Evolutionary conservation across 1,140 invertebrate genomes (phyloP).

Genomic region (Calliphora vicina): DNA sequence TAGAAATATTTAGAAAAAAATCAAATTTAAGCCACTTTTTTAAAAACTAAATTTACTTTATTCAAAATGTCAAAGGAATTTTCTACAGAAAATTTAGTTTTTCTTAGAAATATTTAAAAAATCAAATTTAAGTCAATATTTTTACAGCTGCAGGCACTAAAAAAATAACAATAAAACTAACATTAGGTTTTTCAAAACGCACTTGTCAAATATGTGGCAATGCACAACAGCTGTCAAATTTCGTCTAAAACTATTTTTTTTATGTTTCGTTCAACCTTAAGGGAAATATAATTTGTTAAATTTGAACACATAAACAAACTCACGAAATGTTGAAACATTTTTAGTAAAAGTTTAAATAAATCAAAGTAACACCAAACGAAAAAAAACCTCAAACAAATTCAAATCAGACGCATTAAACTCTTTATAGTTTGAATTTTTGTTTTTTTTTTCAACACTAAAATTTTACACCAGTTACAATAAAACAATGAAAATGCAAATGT

Average conservation of each 20-base stretch:
- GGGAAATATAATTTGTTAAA: background rate
- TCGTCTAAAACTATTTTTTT: background rate
- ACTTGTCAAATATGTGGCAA: background rate
- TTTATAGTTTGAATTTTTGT: background rate
- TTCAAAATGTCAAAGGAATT: no score
- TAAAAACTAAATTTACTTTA: no score
- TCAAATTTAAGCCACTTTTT: no score
- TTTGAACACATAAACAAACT: background rate
- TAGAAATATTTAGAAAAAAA: background rate
- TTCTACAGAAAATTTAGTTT: no score
- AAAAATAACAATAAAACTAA: background rate
- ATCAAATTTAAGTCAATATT: background rate
- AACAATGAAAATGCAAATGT: constrained; percentile 12
- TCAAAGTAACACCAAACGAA: background rate
- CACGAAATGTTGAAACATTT: background rate
- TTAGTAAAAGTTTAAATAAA: background rate
- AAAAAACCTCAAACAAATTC: background rate
- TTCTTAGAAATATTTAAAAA: no score
- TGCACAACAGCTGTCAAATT: background rate
- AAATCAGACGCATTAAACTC: background rate
- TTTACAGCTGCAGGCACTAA: background rate
- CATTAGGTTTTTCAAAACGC: background rate
- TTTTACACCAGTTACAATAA: background rate
- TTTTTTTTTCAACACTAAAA: background rate
- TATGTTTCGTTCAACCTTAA: background rate